Evolutionary conservation across 2,113 vertebrate genomes (phyloP).

Genomic region (Cricetomys ansorgei): DNA sequence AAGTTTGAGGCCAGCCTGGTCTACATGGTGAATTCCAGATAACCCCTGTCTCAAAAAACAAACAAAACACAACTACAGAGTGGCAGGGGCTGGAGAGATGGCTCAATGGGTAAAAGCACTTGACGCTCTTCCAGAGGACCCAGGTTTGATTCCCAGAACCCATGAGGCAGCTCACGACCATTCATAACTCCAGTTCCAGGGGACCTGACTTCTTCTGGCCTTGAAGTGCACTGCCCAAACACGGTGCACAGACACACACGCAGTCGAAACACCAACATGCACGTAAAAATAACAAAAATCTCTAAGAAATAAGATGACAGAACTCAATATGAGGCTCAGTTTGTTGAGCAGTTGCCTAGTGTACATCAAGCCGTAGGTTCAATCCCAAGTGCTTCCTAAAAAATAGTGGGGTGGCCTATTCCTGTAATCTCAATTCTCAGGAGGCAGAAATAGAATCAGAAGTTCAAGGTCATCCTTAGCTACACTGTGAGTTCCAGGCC

Average conservation of each 20-base stretch:
- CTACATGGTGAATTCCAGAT: not conserved
- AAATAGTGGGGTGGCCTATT: not conserved
- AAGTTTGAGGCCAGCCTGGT: not conserved
- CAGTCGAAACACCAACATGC: not conserved
- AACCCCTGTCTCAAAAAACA: not conserved
- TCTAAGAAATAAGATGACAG: not conserved
- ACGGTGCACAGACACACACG: not conserved
- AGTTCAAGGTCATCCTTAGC: not conserved
- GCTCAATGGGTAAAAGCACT: not conserved
- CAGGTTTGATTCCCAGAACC: not conserved
- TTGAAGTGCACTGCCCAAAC: not conserved
- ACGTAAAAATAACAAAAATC: not conserved
- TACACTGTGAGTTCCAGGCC: not conserved
- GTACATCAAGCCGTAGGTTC: not conserved
- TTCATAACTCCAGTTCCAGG: not conserved
- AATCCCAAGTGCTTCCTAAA: not conserved
- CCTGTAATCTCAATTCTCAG: not conserved
- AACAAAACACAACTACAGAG: not conserved
- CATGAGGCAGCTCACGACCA: not conserved
- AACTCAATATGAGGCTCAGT: not conserved
- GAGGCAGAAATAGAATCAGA: too few relatives aligned
- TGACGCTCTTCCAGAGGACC: not conserved
- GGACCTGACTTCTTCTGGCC: not conserved
- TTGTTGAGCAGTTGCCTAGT: not conserved
- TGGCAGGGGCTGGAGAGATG: not conserved